phyloP scores from a whole-genome alignment of 2,797 vertebrate species.

The Poecilia velifera region DNA sequence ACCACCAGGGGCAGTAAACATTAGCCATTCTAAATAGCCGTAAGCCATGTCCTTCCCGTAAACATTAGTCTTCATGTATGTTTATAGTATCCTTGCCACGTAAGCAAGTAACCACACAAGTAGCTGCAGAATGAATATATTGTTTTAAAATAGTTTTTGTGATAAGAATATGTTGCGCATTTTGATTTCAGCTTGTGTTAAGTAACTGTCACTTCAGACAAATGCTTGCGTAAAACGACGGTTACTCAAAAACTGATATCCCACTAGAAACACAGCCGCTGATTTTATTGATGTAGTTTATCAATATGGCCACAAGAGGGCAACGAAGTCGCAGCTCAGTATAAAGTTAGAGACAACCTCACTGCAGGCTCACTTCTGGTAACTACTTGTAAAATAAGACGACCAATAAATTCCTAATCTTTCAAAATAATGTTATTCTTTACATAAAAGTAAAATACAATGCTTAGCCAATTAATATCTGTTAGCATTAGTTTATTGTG shows the following conservation, averaged over 20 bases:
- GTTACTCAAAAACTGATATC: neutral
- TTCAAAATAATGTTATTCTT: neutral
- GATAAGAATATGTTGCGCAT: neutral
- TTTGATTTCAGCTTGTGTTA: neutral
- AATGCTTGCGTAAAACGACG: neutral
- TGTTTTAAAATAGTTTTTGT: neutral
- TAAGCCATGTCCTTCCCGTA: neutral
- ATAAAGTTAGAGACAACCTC: neutral
- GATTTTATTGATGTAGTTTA: neutral
- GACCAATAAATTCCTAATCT: neutral
- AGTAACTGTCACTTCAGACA: neutral
- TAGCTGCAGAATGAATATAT: neutral
- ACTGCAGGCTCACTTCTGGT: neutral
- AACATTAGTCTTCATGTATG: neutral
- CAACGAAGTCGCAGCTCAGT: neutral
- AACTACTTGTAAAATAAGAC: neutral
- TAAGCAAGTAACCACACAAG: neutral
- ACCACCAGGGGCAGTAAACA: neutral
- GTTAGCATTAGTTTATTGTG: neutral
- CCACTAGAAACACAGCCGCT: neutral
- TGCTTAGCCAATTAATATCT: neutral
- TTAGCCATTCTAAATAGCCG: neutral
- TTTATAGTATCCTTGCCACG: neutral
- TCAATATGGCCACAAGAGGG: slow-evolving; percentile 14
- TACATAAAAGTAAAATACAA: neutral